Evolutionary conservation across 2,113 vertebrate species (phyloP).

Genomic region (Sebastes fasciatus): DNA sequence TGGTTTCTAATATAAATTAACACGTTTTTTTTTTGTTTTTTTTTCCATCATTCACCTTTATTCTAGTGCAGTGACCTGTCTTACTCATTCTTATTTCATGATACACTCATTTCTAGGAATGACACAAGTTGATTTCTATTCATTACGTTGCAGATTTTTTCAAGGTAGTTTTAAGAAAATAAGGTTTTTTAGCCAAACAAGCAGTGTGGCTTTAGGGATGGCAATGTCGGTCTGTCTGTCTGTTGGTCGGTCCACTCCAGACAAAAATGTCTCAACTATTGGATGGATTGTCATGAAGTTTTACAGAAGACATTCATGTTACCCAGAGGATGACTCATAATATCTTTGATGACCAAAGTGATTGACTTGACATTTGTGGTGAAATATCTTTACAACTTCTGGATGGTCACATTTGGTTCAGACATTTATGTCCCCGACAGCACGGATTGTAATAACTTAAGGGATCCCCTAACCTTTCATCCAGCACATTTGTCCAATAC

Average conservation of each 20-base stretch:
- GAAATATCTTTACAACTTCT: neutral
- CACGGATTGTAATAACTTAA: too few relatives aligned
- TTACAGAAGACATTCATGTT: neutral
- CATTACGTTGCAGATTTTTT: neutral
- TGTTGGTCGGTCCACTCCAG: neutral
- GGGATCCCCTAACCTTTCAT: too few relatives aligned
- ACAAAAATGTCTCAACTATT: neutral
- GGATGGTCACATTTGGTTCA: neutral
- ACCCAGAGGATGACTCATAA: too few relatives aligned
- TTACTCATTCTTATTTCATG: neutral
- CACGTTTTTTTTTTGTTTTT: neutral
- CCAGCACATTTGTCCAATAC: too few relatives aligned
- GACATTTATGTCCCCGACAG: neutral
- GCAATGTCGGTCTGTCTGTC: too few relatives aligned
- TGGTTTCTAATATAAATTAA: neutral
- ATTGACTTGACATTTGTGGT: neutral
- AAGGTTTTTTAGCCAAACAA: neutral
- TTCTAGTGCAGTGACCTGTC: neutral
- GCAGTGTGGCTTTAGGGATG: neutral
- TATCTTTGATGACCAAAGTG: too few relatives aligned
- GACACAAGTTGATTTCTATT: neutral
- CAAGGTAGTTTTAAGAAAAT: neutral
- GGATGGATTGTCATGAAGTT: neutral
- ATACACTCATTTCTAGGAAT: neutral
- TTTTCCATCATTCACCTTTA: too few relatives aligned